Evolutionary conservation across 2,888 invertebrate genomes (phyloP).

Genomic region (Platypus cylindrus): DNA sequence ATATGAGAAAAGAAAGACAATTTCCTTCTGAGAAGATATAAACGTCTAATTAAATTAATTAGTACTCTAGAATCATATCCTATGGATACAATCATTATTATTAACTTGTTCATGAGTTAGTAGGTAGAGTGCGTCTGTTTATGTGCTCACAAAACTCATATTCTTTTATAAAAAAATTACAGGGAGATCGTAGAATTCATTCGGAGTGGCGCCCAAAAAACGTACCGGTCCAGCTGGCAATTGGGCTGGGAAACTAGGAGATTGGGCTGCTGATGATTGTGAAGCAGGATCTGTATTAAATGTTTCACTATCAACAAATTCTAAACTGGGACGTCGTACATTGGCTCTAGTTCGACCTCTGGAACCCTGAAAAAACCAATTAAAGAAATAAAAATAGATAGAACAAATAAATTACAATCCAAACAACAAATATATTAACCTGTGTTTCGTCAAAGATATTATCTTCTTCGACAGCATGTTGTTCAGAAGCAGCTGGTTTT

Average conservation of each 20-base stretch:
- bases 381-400: too few relatives aligned
- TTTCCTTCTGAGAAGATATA: too few relatives aligned
- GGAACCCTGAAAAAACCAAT: slow-evolving; percentile 20
- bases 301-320: slow-evolving; percentile 68
- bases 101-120: too few relatives aligned
- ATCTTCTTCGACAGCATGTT: slow-evolving; percentile 22
- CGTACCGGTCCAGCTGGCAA: slow-evolving; percentile 43
- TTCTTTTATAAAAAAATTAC: slow-evolving; percentile 18
- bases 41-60: too few relatives aligned
- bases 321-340: slow-evolving; percentile 62
- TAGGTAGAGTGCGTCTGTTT: too few relatives aligned
- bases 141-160: slow-evolving; percentile 7
- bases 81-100: too few relatives aligned
- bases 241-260: slow-evolving; percentile 41
- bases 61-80: too few relatives aligned
- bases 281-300: slow-evolving; percentile 62
- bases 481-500: slow-evolving; percentile 27
- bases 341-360: slow-evolving; percentile 44
- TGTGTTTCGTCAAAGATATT: slow-evolving; percentile 33
- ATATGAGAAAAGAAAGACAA: too few relatives aligned
- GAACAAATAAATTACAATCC: too few relatives aligned
- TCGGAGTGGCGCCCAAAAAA: slow-evolving; percentile 46
- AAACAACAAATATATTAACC: slow-evolving; percentile 25
- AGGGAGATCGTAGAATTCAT: slow-evolving; percentile 35
- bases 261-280: slow-evolving; percentile 30